A percentile compares a stretch with the other conserved stretches of the same genome.
phyloP scores from a whole-genome alignment of 2,888 invertebrate genomes.

The Tetragonula carbonaria region DNA sequence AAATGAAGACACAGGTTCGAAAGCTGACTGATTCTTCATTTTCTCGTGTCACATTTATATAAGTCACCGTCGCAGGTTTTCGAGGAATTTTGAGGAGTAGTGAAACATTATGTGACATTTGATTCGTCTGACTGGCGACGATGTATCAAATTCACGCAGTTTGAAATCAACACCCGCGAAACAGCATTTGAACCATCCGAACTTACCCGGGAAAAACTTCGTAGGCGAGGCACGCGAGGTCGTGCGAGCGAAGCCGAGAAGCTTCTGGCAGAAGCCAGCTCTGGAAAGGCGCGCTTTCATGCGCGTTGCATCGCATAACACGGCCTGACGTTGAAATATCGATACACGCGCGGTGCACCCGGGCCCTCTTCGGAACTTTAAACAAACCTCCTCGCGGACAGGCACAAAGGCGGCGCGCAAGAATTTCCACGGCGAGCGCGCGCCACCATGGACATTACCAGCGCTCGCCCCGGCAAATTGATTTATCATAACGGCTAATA shows the following conservation, averaged over 20 bases:
- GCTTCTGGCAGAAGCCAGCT: constrained; percentile 13
- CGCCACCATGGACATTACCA: constrained; percentile 52
- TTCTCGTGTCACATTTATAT: too few relatives aligned
- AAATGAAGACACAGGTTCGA: too few relatives aligned
- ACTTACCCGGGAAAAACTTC: too few relatives aligned
- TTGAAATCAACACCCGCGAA: too few relatives aligned
- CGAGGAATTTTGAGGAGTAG: too few relatives aligned
- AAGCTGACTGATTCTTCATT: too few relatives aligned
- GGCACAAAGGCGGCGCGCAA: constrained; percentile 47
- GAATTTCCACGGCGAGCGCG: constrained; percentile 41
- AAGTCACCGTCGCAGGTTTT: too few relatives aligned
- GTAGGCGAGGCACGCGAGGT: too few relatives aligned
- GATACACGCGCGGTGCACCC: constrained; percentile 27
- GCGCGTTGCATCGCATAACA: constrained; percentile 47
- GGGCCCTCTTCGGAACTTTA: constrained; percentile 30
- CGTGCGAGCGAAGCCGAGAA: neutral
- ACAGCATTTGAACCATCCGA: too few relatives aligned
- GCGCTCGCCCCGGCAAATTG: constrained; percentile 68
- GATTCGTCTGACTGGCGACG: too few relatives aligned
- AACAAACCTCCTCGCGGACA: constrained; percentile 48
- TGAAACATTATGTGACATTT: too few relatives aligned
- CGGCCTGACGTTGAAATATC: constrained; percentile 57
- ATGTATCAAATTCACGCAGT: too few relatives aligned
- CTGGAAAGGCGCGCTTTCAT: constrained; percentile 26
- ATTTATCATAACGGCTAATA: constrained; percentile 76